phyloP scores from a whole-genome alignment of 2,888 invertebrate genomes.

The Cordylochernes scorpioides region DNA sequence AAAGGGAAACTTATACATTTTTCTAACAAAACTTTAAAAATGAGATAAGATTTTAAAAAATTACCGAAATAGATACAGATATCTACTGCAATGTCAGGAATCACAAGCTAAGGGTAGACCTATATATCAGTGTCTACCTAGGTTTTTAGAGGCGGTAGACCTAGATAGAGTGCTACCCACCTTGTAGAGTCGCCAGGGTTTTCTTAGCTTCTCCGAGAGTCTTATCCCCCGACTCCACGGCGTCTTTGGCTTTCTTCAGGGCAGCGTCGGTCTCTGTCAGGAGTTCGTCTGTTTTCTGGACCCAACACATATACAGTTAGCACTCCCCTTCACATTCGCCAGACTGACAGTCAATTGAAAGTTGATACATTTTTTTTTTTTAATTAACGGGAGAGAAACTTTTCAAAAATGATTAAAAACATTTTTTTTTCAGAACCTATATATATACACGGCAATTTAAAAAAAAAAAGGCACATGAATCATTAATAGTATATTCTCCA shows the following conservation, averaged over 20 bases:
- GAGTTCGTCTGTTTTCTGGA: constrained; percentile 43
- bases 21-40: too few relatives aligned
- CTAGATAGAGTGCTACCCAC: constrained; percentile 20
- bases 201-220: constrained; percentile 49
- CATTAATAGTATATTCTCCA: too few relatives aligned
- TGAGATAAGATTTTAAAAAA: too few relatives aligned
- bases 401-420: background rate
- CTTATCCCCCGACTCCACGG: constrained; percentile 55
- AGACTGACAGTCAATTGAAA: background rate
- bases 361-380: background rate
- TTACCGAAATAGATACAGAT: too few relatives aligned
- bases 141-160: background rate
- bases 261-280: constrained; percentile 43
- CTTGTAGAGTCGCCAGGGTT: constrained; percentile 45
- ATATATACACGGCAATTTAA: too few relatives aligned
- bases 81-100: too few relatives aligned
- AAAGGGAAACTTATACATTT: too few relatives aligned
- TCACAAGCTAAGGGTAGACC: too few relatives aligned
- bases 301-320: background rate
- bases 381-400: background rate
- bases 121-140: background rate
- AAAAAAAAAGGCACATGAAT: too few relatives aligned
- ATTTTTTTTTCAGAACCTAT: too few relatives aligned
- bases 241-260: constrained; percentile 42
- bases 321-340: background rate